Percentiles rank a stretch among this genome's conserved stretches.
These are phyloP conservation scores for Oenanthe melanoleuca DNA, from an alignment of 2,113 vertebrate species.

Conservation along the genomic window DNA sequence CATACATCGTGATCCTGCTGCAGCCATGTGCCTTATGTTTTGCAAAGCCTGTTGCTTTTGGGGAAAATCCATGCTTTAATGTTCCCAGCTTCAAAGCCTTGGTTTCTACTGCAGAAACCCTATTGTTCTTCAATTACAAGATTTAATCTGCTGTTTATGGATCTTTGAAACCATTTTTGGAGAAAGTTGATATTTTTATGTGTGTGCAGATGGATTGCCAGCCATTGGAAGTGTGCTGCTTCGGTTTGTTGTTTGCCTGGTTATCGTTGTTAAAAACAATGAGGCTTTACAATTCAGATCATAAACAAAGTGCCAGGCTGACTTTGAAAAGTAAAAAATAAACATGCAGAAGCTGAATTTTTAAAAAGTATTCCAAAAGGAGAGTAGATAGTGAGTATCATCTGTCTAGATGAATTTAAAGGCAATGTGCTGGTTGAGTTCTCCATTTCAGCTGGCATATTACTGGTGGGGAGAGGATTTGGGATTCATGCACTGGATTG, in stretches of 20 bases:
- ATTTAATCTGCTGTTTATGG: constrained; percentile 62
- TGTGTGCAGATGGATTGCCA: constrained; percentile 30
- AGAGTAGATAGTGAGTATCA: background rate
- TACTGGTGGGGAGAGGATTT: background rate
- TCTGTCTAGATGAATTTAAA: background rate
- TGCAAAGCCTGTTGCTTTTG: constrained; percentile 48
- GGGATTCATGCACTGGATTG: background rate
- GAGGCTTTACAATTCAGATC: background rate
- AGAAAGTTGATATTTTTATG: constrained; percentile 47
- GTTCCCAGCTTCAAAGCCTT: constrained; percentile 41
- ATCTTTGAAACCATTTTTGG: constrained; percentile 35
- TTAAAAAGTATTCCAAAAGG: background rate
- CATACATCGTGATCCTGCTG: background rate
- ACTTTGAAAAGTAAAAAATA: background rate
- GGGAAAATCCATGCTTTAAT: constrained; percentile 47
- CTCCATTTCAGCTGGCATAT: background rate
- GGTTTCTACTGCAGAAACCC: constrained; percentile 33
- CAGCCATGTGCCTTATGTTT: background rate
- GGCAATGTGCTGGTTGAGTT: background rate
- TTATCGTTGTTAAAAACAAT: constrained; percentile 32
- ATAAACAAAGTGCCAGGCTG: background rate
- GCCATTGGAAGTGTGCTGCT: background rate
- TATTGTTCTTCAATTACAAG: constrained; percentile 46
- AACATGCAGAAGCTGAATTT: background rate
- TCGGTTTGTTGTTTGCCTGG: constrained; percentile 13